A percentile compares a stretch with the other conserved stretches of the same genome.
These are phyloP conservation scores for Melanotaenia parkinsoni DNA, from an alignment of 2,797 vertebrate genomes.

Conservation along the genomic window DNA sequence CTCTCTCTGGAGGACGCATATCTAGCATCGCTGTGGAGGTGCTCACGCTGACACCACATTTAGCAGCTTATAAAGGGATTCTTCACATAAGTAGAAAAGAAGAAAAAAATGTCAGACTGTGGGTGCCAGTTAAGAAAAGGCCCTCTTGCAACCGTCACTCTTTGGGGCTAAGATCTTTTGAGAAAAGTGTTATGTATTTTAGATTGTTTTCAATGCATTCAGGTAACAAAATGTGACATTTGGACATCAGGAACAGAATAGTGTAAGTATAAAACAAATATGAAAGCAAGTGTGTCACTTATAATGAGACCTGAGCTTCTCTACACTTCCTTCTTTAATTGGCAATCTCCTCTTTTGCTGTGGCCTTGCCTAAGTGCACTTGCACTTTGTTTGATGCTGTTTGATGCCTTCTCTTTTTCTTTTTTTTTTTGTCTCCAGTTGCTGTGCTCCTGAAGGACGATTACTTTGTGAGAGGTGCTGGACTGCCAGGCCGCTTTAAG, in stretches of 20 bases:
- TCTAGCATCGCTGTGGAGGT: slow-evolving; percentile 27
- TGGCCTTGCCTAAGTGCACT: slow-evolving; percentile 15
- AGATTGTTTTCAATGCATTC: neutral
- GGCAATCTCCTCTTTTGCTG: slow-evolving; percentile 20
- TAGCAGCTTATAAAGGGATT: slow-evolving; percentile 19
- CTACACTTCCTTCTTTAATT: slow-evolving; percentile 24
- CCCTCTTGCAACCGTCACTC: neutral
- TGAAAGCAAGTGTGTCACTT: neutral
- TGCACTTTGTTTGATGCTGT: slow-evolving; percentile 33
- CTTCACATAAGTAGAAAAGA: slow-evolving; percentile 5
- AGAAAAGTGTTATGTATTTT: neutral
- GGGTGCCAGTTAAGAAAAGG: slow-evolving; percentile 11
- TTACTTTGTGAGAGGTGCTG: slow-evolving; percentile 95
- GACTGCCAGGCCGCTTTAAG: slow-evolving; percentile 95
- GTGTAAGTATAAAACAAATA: neutral
- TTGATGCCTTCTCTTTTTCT: slow-evolving; percentile 16
- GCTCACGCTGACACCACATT: slow-evolving; percentile 24
- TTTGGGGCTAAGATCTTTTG: slow-evolving; percentile 8
- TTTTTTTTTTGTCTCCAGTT: slow-evolving; percentile 79
- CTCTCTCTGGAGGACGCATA: slow-evolving; percentile 24
- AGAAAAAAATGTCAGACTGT: neutral
- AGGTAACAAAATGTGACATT: neutral
- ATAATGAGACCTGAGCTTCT: slow-evolving; percentile 6
- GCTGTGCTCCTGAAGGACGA: slow-evolving; percentile 95
- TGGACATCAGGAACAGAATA: neutral